phyloP scores from a whole-genome alignment of 1,140 invertebrate genomes.

The Scaptodrosophila lebanonensis region DNA sequence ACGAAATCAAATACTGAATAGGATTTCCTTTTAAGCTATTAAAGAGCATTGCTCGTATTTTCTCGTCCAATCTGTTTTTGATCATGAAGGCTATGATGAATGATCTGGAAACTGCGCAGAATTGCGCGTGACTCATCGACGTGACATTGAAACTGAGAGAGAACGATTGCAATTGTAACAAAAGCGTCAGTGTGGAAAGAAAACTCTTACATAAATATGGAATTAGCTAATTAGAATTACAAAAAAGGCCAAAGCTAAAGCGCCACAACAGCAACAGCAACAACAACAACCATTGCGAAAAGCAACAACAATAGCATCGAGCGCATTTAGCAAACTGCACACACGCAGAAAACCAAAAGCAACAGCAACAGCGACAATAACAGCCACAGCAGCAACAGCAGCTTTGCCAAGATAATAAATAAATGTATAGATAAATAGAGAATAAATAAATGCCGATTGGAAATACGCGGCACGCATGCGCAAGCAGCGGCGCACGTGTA shows the following conservation, averaged over 20 bases:
- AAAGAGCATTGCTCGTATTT: too few species aligned
- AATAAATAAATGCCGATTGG: constrained; percentile 73
- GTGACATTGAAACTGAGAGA: constrained; percentile 32
- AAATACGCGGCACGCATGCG: constrained; percentile 55
- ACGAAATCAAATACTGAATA: too few species aligned
- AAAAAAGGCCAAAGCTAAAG: constrained; percentile 70
- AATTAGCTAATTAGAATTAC: constrained; percentile 66
- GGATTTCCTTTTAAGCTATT: too few species aligned
- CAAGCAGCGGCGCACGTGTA: constrained; percentile 53
- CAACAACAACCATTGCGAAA: constrained; percentile 25
- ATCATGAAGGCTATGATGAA: too few species aligned
- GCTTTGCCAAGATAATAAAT: constrained; percentile 59
- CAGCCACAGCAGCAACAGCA: background rate
- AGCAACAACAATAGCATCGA: constrained; percentile 43
- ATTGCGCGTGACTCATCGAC: constrained; percentile 15
- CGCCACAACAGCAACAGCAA: constrained; percentile 55
- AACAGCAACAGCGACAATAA: too few species aligned
- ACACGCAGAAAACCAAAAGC: constrained; percentile 24
- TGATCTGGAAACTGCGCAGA: too few species aligned
- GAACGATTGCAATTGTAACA: constrained; percentile 44
- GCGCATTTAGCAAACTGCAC: constrained; percentile 16
- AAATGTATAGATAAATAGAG: constrained; percentile 71
- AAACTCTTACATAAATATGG: constrained; percentile 55
- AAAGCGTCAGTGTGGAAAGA: constrained; percentile 9
- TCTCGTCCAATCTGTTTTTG: too few species aligned